Conservation (phyloP, 1,140 invertebrate species). For the Arion vulgaris region DNA sequence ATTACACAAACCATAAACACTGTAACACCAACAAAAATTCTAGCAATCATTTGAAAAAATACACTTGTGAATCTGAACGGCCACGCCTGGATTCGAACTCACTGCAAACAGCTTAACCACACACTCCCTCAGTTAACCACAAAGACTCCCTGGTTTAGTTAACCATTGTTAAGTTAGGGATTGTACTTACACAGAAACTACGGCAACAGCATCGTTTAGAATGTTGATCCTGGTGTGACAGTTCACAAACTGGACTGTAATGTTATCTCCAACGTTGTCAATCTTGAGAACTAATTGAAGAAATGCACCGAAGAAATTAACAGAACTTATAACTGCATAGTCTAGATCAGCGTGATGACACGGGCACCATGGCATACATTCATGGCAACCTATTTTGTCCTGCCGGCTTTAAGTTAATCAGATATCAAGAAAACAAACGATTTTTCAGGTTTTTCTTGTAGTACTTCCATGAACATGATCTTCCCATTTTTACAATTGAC, state of each 20-base stretch:
- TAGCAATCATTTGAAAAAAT: too few relatives aligned
- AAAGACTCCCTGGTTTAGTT: not conserved
- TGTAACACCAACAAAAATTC: not conserved
- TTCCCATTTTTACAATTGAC: too few relatives aligned
- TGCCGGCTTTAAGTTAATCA: too few relatives aligned
- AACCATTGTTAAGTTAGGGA: too few relatives aligned
- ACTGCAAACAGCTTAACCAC: not conserved
- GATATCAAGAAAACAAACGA: too few relatives aligned
- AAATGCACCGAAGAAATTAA: not conserved
- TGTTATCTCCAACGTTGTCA: slow-evolving; percentile 23
- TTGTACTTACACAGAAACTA: slow-evolving; percentile 37
- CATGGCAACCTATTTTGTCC: too few relatives aligned
- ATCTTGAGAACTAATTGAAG: not conserved
- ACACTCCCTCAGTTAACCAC: not conserved
- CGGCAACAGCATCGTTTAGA: not conserved
- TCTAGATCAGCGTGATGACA: too few relatives aligned
- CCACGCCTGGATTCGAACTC: too few relatives aligned
- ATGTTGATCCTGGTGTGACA: slow-evolving; percentile 29
- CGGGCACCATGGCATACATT: too few relatives aligned
- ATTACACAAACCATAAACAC: not conserved
- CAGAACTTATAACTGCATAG: not conserved
- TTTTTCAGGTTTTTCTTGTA: too few relatives aligned
- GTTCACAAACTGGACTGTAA: slow-evolving; percentile 17
- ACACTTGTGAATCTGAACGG: not conserved
- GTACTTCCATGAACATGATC: too few relatives aligned